phyloP scores from a whole-genome alignment of 2,797 vertebrate species.

The Danio kyathit region DNA sequence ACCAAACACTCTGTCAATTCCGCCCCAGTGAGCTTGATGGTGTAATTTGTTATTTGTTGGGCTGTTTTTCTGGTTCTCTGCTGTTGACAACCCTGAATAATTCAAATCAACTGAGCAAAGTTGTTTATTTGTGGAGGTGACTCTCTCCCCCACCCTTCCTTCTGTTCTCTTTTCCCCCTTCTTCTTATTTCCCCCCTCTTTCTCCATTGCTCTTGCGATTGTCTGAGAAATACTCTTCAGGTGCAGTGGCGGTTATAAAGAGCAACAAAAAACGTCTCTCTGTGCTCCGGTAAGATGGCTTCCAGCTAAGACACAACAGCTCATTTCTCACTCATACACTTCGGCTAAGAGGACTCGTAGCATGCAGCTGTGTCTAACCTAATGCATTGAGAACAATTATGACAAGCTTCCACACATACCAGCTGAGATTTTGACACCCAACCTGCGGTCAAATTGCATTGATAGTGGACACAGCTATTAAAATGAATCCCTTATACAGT shows the following conservation, averaged over 20 bases:
- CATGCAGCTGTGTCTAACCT: slow-evolving; percentile 15
- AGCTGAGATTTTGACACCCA: not conserved
- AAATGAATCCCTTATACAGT: not conserved
- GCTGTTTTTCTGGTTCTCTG: slow-evolving; percentile 57
- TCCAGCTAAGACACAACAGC: slow-evolving; percentile 25
- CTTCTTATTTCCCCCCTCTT: not conserved
- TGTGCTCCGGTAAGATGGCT: slow-evolving; percentile 37
- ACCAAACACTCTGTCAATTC: slow-evolving; percentile 56
- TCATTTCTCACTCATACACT: slow-evolving; percentile 40
- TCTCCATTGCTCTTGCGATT: not conserved
- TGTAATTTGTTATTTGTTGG: slow-evolving; percentile 61
- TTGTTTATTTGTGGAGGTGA: slow-evolving; percentile 61
- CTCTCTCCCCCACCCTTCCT: slow-evolving; percentile 34
- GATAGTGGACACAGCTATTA: not conserved
- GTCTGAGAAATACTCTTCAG: slow-evolving; percentile 16
- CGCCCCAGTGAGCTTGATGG: slow-evolving; percentile 50
- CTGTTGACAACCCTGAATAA: slow-evolving; percentile 65
- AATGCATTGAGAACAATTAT: not conserved
- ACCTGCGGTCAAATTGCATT: not conserved
- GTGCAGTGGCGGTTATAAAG: slow-evolving; percentile 5
- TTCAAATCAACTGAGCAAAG: slow-evolving; percentile 63
- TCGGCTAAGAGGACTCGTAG: slow-evolving; percentile 35
- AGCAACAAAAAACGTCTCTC: slow-evolving; percentile 6
- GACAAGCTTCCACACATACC: slow-evolving; percentile 5
- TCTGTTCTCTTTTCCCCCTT: slow-evolving; percentile 23